Evolutionary conservation across 2,797 vertebrate genomes (phyloP), one percentile per base, ranked within the genome.

Genomic region (Tenualosa thibaudeaui): DNA sequence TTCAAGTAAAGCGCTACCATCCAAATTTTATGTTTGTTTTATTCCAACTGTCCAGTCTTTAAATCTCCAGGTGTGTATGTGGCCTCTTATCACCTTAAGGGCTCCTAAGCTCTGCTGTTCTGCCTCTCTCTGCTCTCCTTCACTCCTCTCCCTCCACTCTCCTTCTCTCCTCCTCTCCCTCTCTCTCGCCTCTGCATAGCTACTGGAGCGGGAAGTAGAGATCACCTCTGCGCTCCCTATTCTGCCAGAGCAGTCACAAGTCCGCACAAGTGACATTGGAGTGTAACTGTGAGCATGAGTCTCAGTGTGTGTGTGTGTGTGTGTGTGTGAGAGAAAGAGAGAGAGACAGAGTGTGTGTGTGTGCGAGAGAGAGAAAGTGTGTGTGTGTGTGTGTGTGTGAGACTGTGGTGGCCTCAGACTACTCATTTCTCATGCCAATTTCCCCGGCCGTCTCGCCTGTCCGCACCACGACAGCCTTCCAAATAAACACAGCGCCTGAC

Each of bases 341-440:
- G n/a, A n/a, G n/a, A n/a, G n/a, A n/a, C n/a, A n/a, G n/a, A n/a
- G 31, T 31, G 31, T 31, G 31, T 31, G 31, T 31, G 31, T 31
- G 31, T 31, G 31, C 0, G 31, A 31, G 31, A 31, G 31, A 31
- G 31, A 31, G 31, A 31, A 31, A 31, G 31, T 22, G 58, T 7
- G 19, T 5, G 19, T 5, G 58, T 22, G 62, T 9, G 62, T 10
- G 3, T 31, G 31, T 65, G n/a, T 26, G 31, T 37, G 65, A 1
- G 65, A 65, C 13, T 19, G 56, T 22, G 19, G 15, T 2, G 68
- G 68, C 82, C 85, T 53, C 81, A 22, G 81, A 86, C 81, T 3
- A 40, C 81, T 82, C 81, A 88, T 86, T 88, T 86, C 81, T 84
- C 83, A 83, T 58, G 82, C 81, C 71, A 40, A 37, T 86, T 86